These are phyloP conservation scores for Ancistrus triradiatus DNA, from an alignment of 2,113 vertebrate species.

Conservation along the genomic window DNA sequence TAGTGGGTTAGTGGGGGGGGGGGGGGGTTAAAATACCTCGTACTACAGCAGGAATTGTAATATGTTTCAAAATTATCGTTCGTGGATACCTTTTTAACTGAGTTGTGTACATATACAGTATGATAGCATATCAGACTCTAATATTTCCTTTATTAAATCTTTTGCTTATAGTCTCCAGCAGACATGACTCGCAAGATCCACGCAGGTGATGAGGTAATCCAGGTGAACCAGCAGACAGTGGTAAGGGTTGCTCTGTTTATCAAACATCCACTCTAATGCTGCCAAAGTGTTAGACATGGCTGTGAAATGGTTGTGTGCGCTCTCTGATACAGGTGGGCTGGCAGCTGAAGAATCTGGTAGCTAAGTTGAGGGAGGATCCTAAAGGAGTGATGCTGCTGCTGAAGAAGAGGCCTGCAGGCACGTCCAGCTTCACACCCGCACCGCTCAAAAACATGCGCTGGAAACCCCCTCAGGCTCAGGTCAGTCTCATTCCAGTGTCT, in stretches of 20 bases:
- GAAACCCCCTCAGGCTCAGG: conserved; percentile 89
- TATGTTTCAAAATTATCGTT: too few species aligned
- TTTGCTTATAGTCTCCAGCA: conserved; percentile 79
- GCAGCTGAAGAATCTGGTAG: conserved; percentile 92
- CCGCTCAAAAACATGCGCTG: conserved; percentile 91
- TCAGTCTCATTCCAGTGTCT: conserved; percentile 44
- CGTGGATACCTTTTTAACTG: too few species aligned
- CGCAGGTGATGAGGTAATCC: conserved; percentile 92
- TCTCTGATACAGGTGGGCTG: conserved; percentile 81
- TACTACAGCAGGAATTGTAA: too few species aligned
- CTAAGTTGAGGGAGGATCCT: conserved; percentile 80
- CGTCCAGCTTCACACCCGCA: conserved; percentile 77
- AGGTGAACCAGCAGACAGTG: conserved; percentile 92
- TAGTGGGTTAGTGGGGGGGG: too few species aligned
- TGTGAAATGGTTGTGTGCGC: not conserved
- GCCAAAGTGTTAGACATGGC: not conserved
- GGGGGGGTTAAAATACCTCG: too few species aligned
- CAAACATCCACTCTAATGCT: not conserved
- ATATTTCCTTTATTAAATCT: conserved; percentile 28
- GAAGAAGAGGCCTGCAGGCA: conserved; percentile 85
- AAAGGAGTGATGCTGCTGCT: conserved; percentile 75
- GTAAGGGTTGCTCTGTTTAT: conserved; percentile 67
- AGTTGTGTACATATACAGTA: too few species aligned
- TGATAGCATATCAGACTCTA: not conserved
- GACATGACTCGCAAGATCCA: conserved; percentile 91